Conservation (phyloP, 2,888 invertebrate genomes). For the Caenorhabditis doughertyi region DNA sequence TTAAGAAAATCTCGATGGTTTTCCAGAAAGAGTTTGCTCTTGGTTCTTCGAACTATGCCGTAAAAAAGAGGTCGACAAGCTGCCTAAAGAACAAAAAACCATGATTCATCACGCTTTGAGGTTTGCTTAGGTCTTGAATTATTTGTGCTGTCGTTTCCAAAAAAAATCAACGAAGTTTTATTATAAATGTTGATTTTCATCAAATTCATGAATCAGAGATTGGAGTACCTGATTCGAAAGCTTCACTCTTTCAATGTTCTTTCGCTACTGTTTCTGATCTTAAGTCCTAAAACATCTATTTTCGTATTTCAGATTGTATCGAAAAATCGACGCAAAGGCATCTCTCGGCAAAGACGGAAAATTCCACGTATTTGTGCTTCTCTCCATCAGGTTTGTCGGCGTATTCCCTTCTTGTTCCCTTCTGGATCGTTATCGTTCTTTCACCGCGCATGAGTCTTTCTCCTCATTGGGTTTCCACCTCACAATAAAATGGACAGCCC, state of each 20-base stretch:
- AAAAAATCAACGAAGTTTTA: background rate
- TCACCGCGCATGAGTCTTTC: conserved; percentile 24
- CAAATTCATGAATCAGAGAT: background rate
- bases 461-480: conserved; percentile 12
- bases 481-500: background rate
- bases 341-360: conserved; percentile 97
- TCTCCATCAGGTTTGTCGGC: conserved; percentile 90
- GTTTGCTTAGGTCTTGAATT: conserved; percentile 1
- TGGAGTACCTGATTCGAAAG: background rate
- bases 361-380: conserved; percentile 96
- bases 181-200: background rate
- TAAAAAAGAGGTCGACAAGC: conserved; percentile 77
- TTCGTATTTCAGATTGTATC: conserved; percentile 54
- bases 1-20: background rate
- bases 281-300: background rate
- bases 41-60: conserved; percentile 81
- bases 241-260: background rate
- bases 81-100: conserved; percentile 84
- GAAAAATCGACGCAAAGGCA: conserved; percentile 91
- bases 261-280: background rate
- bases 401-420: background rate
- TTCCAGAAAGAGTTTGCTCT: conserved; percentile 75
- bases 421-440: conserved; percentile 45
- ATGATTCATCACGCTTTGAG: conserved; percentile 93
- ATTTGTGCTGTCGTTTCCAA: no score